Evolutionary conservation across 2,113 vertebrate species (phyloP).

Genomic region (Syngnathus scovelli): DNA sequence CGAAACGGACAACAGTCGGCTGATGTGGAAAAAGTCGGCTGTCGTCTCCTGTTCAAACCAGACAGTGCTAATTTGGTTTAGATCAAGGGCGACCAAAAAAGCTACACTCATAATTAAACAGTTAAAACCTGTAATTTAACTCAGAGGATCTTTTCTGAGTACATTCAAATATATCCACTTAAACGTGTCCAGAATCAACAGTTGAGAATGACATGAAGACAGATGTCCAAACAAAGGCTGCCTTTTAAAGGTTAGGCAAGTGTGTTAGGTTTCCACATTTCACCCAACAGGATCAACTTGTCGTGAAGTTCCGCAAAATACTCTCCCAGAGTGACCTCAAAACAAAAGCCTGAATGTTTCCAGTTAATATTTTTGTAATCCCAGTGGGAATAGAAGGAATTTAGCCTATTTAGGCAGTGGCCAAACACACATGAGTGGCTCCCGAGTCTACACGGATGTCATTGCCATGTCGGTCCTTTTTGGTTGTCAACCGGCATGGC

Average conservation of each 20-base stretch:
- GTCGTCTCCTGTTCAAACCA: neutral
- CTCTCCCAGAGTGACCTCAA: neutral
- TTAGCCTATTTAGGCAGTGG: neutral
- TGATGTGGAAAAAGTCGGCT: constrained; percentile 17
- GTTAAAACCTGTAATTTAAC: neutral
- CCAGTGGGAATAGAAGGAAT: neutral
- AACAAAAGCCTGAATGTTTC: neutral
- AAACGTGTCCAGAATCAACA: constrained; percentile 1
- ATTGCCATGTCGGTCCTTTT: neutral
- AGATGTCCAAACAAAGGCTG: constrained; percentile 24
- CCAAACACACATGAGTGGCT: neutral
- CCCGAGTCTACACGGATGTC: neutral
- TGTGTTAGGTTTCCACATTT: constrained; percentile 1
- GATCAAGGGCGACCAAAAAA: neutral
- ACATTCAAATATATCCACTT: constrained; percentile 20
- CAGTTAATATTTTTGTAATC: neutral
- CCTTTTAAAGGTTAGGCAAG: constrained; percentile 6
- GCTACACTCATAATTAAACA: neutral
- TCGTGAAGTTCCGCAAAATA: neutral
- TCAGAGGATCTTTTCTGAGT: constrained; percentile 12
- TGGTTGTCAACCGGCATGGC: constrained; percentile 31
- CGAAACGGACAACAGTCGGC: constrained; percentile 21
- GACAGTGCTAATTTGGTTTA: constrained; percentile 5
- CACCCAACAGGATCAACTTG: neutral
- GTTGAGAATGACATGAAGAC: constrained; percentile 15